Evolutionary conservation across 2,797 vertebrate genomes (phyloP).

Genomic region (Tolypeutes matacus): DNA sequence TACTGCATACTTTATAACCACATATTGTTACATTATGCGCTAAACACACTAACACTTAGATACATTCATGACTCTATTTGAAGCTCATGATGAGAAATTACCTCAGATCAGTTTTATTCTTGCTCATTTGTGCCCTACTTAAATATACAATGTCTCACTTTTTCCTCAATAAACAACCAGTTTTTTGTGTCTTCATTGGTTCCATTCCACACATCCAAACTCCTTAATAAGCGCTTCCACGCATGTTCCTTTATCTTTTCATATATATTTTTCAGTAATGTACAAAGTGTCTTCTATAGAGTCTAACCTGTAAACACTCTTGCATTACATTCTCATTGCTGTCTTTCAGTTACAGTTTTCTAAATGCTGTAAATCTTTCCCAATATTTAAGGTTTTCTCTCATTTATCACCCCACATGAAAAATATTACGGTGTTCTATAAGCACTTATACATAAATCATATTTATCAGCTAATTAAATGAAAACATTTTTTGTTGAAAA

Average conservation of each 20-base stretch:
- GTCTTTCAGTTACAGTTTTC: background rate
- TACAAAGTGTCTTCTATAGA: background rate
- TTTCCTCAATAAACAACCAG: background rate
- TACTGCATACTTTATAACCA: background rate
- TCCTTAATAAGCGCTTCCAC: background rate
- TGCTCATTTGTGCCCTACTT: background rate
- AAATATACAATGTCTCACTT: background rate
- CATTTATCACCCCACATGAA: background rate
- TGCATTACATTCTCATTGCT: fast-evolving
- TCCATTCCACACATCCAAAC: background rate
- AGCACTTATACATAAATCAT: background rate
- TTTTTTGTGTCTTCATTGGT: background rate
- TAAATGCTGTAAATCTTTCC: background rate
- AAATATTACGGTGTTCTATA: background rate
- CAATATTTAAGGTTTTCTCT: background rate
- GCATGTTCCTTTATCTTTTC: background rate
- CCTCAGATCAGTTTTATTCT: background rate
- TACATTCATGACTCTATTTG: background rate
- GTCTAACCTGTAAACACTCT: background rate
- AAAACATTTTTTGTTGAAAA: background rate
- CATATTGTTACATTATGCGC: background rate
- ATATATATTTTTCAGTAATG: background rate
- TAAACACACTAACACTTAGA: background rate
- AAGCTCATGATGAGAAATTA: background rate
- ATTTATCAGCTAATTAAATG: background rate